A percentile compares a stretch with the other conserved stretches of the same genome.
Conservation (phyloP, 2,888 invertebrate species). For the Pachycephus smyrnensis region DNA sequence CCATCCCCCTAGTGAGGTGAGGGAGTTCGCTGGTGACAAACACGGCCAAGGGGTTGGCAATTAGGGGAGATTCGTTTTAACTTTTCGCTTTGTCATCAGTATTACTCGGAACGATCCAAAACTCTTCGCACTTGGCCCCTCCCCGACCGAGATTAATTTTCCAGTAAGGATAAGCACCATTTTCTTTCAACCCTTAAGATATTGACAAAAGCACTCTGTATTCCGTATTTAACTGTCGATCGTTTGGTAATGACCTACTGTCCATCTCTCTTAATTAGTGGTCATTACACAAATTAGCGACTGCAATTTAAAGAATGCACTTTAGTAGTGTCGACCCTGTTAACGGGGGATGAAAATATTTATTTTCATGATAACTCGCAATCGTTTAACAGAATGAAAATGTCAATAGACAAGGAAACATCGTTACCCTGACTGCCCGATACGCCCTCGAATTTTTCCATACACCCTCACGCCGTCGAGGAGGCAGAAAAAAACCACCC, state of each 20-base stretch:
- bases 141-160: slow-evolving; percentile 10
- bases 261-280: neutral
- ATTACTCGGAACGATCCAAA: slow-evolving; percentile 15
- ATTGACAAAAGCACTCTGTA: neutral
- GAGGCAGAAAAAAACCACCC: slow-evolving; percentile 18
- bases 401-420: neutral
- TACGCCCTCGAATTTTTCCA: neutral
- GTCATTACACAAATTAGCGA: neutral
- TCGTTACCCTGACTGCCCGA: neutral
- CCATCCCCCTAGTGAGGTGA: neutral
- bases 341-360: neutral
- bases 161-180: neutral
- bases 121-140: slow-evolving; percentile 18
- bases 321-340: neutral
- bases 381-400: neutral
- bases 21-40: slow-evolving; percentile 22
- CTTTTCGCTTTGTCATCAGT: slow-evolving; percentile 14
- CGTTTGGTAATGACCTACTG: neutral
- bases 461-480: neutral
- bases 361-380: neutral
- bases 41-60: slow-evolving; percentile 26
- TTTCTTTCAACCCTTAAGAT: neutral
- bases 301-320: neutral
- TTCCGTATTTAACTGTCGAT: neutral
- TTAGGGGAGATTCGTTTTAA: slow-evolving; percentile 29